A percentile compares a stretch with the other conserved stretches of the same genome.
Evolutionary conservation across 30 jellyfish, hydroid and myxozoan genomes (phyloP).

Genomic region (Euphysa ruthae): DNA sequence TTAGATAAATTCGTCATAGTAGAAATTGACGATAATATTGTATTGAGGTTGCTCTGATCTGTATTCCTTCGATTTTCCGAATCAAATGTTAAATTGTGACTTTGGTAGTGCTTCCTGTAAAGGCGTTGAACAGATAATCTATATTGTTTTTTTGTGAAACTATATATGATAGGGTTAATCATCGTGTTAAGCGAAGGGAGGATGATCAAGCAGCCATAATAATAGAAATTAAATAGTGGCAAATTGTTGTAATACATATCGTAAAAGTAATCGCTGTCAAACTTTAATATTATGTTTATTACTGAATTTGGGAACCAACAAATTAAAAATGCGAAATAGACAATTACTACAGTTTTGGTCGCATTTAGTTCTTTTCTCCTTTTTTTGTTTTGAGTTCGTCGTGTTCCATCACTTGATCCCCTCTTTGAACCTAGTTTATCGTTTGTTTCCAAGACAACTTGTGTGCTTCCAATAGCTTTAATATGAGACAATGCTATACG

Average conservation of each 20-base stretch:
- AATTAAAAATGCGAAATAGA: conserved; percentile 66
- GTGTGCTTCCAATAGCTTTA: conserved; percentile 68
- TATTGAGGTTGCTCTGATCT: too few species aligned
- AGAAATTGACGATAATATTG: too few species aligned
- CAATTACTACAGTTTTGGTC: conserved; percentile 81
- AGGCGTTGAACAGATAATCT: conserved; percentile 29
- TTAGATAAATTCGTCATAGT: too few species aligned
- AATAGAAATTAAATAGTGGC: conserved; percentile 27
- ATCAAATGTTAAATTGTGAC: too few species aligned
- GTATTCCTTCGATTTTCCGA: too few species aligned
- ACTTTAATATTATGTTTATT: conserved; percentile 35
- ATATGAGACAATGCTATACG: conserved; percentile 66
- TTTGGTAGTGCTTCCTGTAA: too few species aligned
- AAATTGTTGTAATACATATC: conserved; percentile 17
- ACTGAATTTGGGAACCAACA: conserved; percentile 82
- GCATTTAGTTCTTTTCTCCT: conserved; percentile 79
- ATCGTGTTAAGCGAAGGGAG: conserved; percentile 64
- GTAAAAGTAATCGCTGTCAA: conserved; percentile 11
- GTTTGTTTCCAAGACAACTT: conserved; percentile 34
- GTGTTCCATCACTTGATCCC: conserved; percentile 6
- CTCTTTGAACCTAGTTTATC: background rate
- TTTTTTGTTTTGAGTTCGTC: conserved; percentile 24
- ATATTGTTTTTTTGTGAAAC: conserved; percentile 54
- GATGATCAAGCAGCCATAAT: conserved; percentile 46
- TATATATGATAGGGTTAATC: conserved; percentile 70